These are phyloP conservation scores for Epizoanthus illoricatus DNA, from an alignment of 92 coral and sea anemone species.

Conservation along the genomic window DNA sequence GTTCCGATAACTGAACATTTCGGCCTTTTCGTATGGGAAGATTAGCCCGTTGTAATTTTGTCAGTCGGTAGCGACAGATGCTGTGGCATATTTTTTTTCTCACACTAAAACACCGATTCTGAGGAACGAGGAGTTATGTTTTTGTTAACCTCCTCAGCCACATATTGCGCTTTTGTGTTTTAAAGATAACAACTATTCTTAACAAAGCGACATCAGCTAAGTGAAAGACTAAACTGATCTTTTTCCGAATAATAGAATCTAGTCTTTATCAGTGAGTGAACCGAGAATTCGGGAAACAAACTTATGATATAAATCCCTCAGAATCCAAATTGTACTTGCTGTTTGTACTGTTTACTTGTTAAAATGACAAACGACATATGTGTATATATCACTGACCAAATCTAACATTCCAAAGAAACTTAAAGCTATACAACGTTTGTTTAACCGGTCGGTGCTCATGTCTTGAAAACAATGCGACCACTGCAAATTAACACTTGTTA, in stretches of 20 bases:
- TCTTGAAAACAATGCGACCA: constrained; percentile 24
- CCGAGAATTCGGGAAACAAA: constrained; percentile 5
- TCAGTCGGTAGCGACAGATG: constrained; percentile 32
- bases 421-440: constrained; percentile 18
- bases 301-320: background rate
- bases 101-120: constrained; percentile 40
- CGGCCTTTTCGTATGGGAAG: constrained; percentile 39
- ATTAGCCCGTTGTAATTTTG: constrained; percentile 11
- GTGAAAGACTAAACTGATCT: constrained; percentile 39
- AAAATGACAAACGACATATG: constrained; percentile 1
- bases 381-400: constrained; percentile 7
- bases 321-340: background rate
- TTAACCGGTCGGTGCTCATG: constrained; percentile 33
- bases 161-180: constrained; percentile 44
- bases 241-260: constrained; percentile 36
- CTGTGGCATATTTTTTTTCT: constrained; percentile 16
- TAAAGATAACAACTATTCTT: constrained; percentile 38
- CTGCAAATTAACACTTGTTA: constrained; percentile 37
- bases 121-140: constrained; percentile 38
- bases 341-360: constrained; percentile 7
- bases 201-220: constrained; percentile 33
- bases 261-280: constrained; percentile 14
- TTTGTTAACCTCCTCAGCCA: constrained; percentile 42
- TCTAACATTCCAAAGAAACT: constrained; percentile 35
- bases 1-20: constrained; percentile 30